These are phyloP conservation scores for Meloidogyne floridensis DNA, from an alignment of 1,140 invertebrate species.

Conservation along the genomic window DNA sequence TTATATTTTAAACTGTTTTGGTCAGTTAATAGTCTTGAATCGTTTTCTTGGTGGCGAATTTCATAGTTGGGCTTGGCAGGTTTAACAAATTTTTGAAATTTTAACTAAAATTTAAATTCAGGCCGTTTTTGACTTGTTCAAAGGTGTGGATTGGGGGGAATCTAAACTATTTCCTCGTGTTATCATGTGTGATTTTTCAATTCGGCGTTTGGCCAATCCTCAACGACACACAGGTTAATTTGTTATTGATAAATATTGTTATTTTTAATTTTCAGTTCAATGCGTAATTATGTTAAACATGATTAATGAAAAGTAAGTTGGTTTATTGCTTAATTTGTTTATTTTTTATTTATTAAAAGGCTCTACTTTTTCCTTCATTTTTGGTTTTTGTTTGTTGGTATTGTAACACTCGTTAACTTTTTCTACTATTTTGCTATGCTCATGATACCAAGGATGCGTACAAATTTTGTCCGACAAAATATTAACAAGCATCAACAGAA, in stretches of 20 bases:
- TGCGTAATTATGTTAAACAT: slow-evolving; percentile 65
- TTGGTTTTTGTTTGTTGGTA: slow-evolving; percentile 57
- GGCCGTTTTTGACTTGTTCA: slow-evolving; percentile 39
- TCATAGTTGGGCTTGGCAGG: slow-evolving; percentile 67
- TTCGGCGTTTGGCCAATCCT: slow-evolving; percentile 51
- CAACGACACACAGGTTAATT: slow-evolving; percentile 45
- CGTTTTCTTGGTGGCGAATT: slow-evolving; percentile 69
- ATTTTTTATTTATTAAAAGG: not conserved
- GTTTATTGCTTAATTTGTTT: slow-evolving; percentile 2
- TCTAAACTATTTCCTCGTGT: slow-evolving; percentile 53
- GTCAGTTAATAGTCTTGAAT: slow-evolving; percentile 69
- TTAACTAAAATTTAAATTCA: slow-evolving; percentile 13
- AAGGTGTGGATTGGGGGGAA: slow-evolving; percentile 53
- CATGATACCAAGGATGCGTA: slow-evolving; percentile 43
- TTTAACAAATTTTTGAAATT: not conserved
- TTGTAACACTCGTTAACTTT: slow-evolving; percentile 55
- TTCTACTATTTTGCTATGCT: slow-evolving; percentile 57
- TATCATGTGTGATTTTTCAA: slow-evolving; percentile 54
- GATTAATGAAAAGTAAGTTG: slow-evolving; percentile 59
- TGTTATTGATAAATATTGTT: not conserved
- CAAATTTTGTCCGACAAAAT: slow-evolving; percentile 41
- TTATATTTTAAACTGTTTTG: slow-evolving; percentile 68
- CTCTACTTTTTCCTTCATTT: slow-evolving; percentile 63
- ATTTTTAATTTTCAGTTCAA: slow-evolving; percentile 34
- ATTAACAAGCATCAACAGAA: slow-evolving; percentile 45